Evolutionary conservation across 2,888 invertebrate species (phyloP), one percentile per base, ranked within the genome.

Genomic region (Branchellion lobata): DNA sequence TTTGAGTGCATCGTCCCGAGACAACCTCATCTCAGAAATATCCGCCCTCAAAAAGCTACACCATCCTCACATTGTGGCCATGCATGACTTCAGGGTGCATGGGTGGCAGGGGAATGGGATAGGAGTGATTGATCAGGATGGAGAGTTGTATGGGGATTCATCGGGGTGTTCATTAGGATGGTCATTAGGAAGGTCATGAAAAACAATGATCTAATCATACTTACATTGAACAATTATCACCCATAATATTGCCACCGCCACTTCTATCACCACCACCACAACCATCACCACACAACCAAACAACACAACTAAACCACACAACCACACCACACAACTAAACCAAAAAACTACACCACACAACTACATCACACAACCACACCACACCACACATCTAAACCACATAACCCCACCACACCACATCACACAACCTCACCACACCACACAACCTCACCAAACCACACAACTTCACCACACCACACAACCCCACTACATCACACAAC

Each of bases 1-100:
- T 3, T 89, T 94, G 65, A 92, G 92, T 0, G 91, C 91, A 79
- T 88, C 91, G 0, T 92, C 93, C 0, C 91, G 92, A 8, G 93
- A 94, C 85, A 93, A 93, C 87, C 89, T 95, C 29, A 90, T 94
- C 72, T 92, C 92, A 0, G 95, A 95, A 89, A 95, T 95, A 53
- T 89, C 91, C 51, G 88, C 94, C 29, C 87, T 95, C 83, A 94
- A 94, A 86, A 91, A 91, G 0, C 88, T 95, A 0, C 91, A 91
- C 29, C 94, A 94, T 86, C 91, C 92, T 0, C 90, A 94, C 85
- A 93, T 95, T 75, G 94, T 95, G 0, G 90, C 92, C 77, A 91
- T 95, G 90, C 91, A 91, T 84, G 93, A 95, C 85, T 95, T 95
- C 83, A 84, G 85, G 84, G 88, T 88, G 3, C 18, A 18, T 47